Conservation (phyloP, 2,113 vertebrate genomes). For the Agelaius tricolor region DNA sequence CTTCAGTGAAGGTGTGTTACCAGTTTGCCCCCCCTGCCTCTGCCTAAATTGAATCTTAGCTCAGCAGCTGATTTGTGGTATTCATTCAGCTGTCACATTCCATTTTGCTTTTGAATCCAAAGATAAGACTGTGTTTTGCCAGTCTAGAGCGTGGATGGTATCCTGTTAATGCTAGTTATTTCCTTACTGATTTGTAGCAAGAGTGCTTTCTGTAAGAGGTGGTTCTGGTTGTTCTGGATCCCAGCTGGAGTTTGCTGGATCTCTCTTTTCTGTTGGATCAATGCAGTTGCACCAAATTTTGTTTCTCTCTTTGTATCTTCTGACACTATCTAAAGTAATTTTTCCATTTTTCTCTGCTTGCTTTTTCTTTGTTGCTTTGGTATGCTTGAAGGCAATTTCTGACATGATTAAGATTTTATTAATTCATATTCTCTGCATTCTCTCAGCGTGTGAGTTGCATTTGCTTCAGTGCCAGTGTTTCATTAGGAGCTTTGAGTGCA, state of each 20-base stretch:
- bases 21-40: not conserved
- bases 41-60: not conserved
- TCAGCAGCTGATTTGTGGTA: not conserved
- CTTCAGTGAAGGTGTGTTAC: not conserved
- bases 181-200: not conserved
- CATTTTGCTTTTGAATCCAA: not conserved
- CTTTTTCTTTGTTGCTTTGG: not conserved
- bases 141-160: not conserved
- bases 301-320: not conserved
- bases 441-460: not conserved
- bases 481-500: slow-evolving; percentile 2
- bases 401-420: not conserved
- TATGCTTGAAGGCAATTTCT: not conserved
- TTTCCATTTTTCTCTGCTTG: not conserved
- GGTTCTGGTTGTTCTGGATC: not conserved
- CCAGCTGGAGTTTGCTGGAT: not conserved
- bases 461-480: not conserved
- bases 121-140: not conserved
- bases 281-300: not conserved
- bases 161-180: not conserved
- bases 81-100: not conserved
- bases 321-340: not conserved
- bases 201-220: not conserved
- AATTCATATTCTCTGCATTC: not conserved
- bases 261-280: not conserved